Evolutionary conservation across 2,888 invertebrate genomes (phyloP), one percentile per base, ranked within the genome.

Genomic region (Drosophila macrothrix): DNA sequence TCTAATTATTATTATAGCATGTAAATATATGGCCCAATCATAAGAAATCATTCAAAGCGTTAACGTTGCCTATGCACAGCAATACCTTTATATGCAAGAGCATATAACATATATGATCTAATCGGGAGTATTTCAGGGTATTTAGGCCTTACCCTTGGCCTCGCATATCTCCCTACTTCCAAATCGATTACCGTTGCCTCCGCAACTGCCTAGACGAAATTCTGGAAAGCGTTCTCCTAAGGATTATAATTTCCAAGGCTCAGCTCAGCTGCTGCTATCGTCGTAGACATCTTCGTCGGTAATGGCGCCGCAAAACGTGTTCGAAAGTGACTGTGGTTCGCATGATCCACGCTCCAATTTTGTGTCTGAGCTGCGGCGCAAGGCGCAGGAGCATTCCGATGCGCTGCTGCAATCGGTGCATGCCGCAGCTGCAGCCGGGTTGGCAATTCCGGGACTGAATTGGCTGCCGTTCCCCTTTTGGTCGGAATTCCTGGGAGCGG

Each of bases 141-240:
- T 35, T 14, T 35, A 14, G 14, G 35, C 37, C 2, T 37, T 37
- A n/a, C n/a, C n/a, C 33, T 33, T 33, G 3, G 10, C 3, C 49
- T 90, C 85, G 59, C 91, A 91, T 0, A n/a, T 53, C 4, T 61
- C 59, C 53, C 58, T 25, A 4, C 59, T 7, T 0, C 0, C 9
- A 25, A 91, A 91, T 3, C 78, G 70, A 67, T 91, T 91, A 0
- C 7, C 25, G 43, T 90, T 91, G 52, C 90, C 91, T 3, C 81
- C 83, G 54, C 90, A 91, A 12, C 91, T 88, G 43, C 88, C 55
- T 73, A 91, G 19, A 35, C 0, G 46, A 87, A 91, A 0, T 6
- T 0, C 16, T 69, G 50, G 68, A 90, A 91, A 3, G 49, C 53
- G 37, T 84, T 88, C 7, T 31, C 61, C 0, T 16, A 22, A 7